Evolutionary conservation across 2,888 invertebrate genomes (phyloP), one percentile per base, ranked within the genome.

Genomic region (Colletes collaris): DNA sequence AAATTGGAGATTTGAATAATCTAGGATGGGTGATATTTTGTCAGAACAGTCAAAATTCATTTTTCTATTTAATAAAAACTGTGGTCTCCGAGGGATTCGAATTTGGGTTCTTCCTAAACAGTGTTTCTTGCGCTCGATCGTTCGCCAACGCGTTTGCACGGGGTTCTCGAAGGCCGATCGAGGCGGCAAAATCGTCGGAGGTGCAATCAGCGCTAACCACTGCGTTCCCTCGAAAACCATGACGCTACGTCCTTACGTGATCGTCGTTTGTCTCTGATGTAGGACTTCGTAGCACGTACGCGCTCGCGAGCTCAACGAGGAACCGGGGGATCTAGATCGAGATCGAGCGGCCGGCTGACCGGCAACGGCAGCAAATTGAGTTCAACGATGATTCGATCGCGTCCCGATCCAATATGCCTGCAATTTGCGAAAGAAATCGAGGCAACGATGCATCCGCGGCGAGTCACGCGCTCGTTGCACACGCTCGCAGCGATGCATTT

Each of bases 191-290:
- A 80, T 86, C 81, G 86, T 84, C 84, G 83, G 83, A 72, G 78
- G 78, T 74, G 89, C 86, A 89, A 90, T 90, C 90, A 89, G 68
- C 83, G 84, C 79, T 86, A 90, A 90, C 89, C 86, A 89, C 89
- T 72, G 84, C 81, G 84, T 88, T 89, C 81, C 80, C 77, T 76
- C 84, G 76, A 76, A 81, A 84, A 84, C 83, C 89, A 85, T 86
- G 89, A 89, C 84, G 88, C 82, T 81, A 82, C 84, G 80, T 79
- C 86, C 83, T 87, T 90, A 91, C 91, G 90, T 90, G 91, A 88
- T 88, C 86, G 89, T 90, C 90, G 90, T 90, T 90, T 90, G 89
- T 88, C 87, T 83, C 86, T 88, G 86, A 87, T 82, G 79, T 81
- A 79, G 79, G 82, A 73, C 79, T 63, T 40, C 63, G 35, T 82